Evolutionary conservation across 1,140 invertebrate genomes (phyloP).

Genomic region (Apolygus lucorum): DNA sequence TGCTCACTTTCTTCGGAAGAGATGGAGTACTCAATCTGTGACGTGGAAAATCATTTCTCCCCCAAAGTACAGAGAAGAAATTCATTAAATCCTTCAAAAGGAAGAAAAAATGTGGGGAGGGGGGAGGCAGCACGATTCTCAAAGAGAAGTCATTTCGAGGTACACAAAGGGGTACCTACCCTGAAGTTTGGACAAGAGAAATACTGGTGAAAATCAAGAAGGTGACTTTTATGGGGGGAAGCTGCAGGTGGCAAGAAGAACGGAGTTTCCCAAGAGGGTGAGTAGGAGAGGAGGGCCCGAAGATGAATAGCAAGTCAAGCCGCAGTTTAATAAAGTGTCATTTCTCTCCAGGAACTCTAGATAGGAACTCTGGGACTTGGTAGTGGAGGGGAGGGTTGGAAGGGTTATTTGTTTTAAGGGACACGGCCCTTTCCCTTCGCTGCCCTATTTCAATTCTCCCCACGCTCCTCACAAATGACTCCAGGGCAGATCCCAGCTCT

Average conservation of each 20-base stretch:
- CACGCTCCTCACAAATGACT: constrained; percentile 11
- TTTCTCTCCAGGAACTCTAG: not conserved
- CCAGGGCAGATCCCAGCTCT: not conserved
- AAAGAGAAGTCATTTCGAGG: no score
- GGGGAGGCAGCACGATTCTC: no score
- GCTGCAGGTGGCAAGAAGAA: not conserved
- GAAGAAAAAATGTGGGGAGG: no score
- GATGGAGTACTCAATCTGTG: no score
- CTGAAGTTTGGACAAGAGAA: not conserved
- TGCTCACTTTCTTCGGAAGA: no score
- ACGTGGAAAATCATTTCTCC: no score
- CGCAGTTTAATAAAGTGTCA: constrained; percentile 13
- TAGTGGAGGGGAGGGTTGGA: not conserved
- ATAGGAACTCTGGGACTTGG: not conserved
- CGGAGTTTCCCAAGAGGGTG: not conserved
- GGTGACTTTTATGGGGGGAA: not conserved
- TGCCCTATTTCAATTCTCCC: constrained; percentile 4
- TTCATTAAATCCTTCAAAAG: no score
- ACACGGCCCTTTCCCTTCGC: not conserved
- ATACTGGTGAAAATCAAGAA: not conserved
- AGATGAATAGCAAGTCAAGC: constrained; percentile 12
- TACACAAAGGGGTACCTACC: no score
- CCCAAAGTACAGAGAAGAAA: no score
- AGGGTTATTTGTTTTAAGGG: constrained; percentile 10
- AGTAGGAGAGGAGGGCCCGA: not conserved